These are phyloP conservation scores for Eremobia ochroleuca DNA, from an alignment of 2,888 invertebrate genomes.

Conservation along the genomic window DNA sequence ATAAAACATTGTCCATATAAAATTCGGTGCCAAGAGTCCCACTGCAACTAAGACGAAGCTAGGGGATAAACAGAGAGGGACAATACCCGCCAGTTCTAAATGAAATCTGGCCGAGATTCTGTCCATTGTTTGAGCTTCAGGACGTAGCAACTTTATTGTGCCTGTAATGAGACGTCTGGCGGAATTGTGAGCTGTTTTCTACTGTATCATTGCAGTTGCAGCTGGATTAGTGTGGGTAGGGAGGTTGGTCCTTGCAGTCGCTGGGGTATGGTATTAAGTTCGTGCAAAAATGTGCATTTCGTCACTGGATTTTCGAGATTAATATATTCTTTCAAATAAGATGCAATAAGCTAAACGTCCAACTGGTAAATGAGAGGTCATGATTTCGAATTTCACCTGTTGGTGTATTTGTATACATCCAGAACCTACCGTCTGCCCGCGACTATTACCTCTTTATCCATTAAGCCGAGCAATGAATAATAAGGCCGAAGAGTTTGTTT, in stretches of 20 bases:
- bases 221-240: constrained; percentile 35
- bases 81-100: constrained; percentile 65
- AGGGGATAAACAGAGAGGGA: constrained; percentile 59
- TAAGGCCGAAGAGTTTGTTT: too few relatives aligned
- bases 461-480: too few relatives aligned
- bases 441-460: too few relatives aligned
- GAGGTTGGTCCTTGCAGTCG: not conserved
- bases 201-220: constrained; percentile 53
- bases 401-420: not conserved
- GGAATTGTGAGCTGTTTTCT: constrained; percentile 58
- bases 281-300: not conserved
- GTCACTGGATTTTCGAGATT: not conserved
- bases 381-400: not conserved
- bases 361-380: not conserved
- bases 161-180: constrained; percentile 73
- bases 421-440: not conserved
- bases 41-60: constrained; percentile 63
- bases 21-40: constrained; percentile 26
- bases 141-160: constrained; percentile 75
- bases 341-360: not conserved
- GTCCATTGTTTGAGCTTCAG: constrained; percentile 73
- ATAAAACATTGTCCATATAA: constrained; percentile 29
- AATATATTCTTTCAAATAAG: not conserved
- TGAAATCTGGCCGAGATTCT: constrained; percentile 70
- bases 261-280: not conserved